These are phyloP conservation scores for Ametastegia equiseti DNA, from an alignment of 2,888 invertebrate species.

Conservation along the genomic window DNA sequence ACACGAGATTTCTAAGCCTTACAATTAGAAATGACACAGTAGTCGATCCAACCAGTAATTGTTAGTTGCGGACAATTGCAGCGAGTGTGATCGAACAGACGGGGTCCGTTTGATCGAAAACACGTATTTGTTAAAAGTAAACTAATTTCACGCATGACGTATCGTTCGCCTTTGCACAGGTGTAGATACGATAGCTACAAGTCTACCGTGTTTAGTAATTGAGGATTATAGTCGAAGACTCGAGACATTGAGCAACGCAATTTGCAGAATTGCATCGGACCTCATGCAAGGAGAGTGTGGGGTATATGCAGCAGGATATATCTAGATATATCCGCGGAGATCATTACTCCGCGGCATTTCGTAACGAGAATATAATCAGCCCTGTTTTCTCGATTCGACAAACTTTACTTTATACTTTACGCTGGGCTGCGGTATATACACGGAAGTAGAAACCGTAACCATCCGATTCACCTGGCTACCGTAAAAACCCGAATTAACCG, in stretches of 20 bases:
- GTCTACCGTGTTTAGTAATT: no score
- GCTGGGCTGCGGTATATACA: not conserved
- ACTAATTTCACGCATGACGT: conserved; percentile 16
- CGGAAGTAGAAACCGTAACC: conserved; percentile 45
- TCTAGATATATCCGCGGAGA: not conserved
- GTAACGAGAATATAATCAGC: conserved; percentile 13
- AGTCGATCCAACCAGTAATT: not conserved
- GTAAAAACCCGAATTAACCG: not conserved
- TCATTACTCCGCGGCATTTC: conserved; percentile 3
- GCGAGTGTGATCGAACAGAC: no score
- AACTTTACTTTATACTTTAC: not conserved
- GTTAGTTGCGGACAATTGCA: not conserved
- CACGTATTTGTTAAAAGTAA: not conserved
- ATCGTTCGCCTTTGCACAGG: not conserved
- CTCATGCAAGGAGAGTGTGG: not conserved
- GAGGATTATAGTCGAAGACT: conserved; percentile 8
- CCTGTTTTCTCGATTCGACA: conserved; percentile 2
- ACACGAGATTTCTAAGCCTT: no score
- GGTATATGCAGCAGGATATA: not conserved
- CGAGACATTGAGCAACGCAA: conserved; percentile 27
- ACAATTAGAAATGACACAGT: no score
- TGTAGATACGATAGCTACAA: not conserved
- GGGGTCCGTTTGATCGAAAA: not conserved
- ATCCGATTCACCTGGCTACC: not conserved
- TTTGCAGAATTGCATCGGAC: conserved; percentile 35